phyloP scores from a whole-genome alignment of 64 coral and sea anemone species.

The Montipora foliosa region DNA sequence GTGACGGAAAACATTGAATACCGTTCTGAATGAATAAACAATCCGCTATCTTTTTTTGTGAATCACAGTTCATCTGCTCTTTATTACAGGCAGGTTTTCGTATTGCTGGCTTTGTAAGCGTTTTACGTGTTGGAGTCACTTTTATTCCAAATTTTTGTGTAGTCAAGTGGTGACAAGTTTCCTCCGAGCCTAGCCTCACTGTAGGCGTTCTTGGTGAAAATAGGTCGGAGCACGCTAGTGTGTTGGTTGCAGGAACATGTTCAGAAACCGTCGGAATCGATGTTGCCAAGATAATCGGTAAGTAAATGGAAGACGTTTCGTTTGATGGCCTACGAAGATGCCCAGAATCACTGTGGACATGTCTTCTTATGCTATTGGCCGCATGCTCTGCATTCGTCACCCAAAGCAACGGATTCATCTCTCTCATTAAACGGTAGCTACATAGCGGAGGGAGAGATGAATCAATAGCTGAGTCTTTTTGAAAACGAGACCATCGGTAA shows the following conservation, averaged over 20 bases:
- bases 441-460: slow-evolving; percentile 39
- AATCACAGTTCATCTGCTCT: neutral
- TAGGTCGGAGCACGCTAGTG: neutral
- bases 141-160: neutral
- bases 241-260: neutral
- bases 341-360: slow-evolving; percentile 1
- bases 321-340: neutral
- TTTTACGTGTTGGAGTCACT: neutral
- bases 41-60: slow-evolving; percentile 37
- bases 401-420: slow-evolving; percentile 50
- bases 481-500: slow-evolving; percentile 79
- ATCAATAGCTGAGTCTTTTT: slow-evolving; percentile 76
- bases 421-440: slow-evolving; percentile 63
- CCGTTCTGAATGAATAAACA: slow-evolving; percentile 79
- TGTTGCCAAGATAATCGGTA: neutral
- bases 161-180: neutral
- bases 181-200: neutral
- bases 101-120: neutral
- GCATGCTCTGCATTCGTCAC: slow-evolving; percentile 59
- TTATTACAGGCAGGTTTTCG: neutral
- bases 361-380: slow-evolving; percentile 6
- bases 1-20: slow-evolving; percentile 27
- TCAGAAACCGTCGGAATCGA: neutral
- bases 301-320: slow-evolving; percentile 2
- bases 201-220: neutral